Base-by-base conservation (phyloP, 1,140 invertebrate species). In the Leptestheria dahalacensis region DNA sequence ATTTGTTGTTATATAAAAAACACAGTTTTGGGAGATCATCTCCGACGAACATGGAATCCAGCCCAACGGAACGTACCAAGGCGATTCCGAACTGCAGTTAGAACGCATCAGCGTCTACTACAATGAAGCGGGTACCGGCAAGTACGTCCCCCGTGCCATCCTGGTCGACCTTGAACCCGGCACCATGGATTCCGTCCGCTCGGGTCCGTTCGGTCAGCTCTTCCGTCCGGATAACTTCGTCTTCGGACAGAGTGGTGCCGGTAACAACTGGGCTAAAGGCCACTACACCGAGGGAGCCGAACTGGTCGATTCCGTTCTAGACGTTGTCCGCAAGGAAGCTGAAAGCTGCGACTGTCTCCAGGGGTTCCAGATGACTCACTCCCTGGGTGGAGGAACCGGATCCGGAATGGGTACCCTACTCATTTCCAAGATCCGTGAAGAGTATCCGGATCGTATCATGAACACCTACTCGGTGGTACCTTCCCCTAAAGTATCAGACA, bases 231-330 rank as follows among this genome's bases (percentile, higher is more conserved):
- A 91, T 69, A 91, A 90, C 68, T 91, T 89, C 66, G 85, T 90
- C 0, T 90, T 84, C 66, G 86, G 86, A 6, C 84, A 87, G 63
- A 79, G 79, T 28, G 86, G 89, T 57, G 88, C 86, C 10, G 84
- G 83, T 24, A 91, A 91, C 72, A 91, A 92, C 74, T 91, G 88
- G 83, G 88, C 88, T 33, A 91, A 91, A 71, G 89, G 88, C 52
- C 87, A 91, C 69, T 95, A 95, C 78, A 95, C 91, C 51, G 91
- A 82, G 68, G 75, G 81, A 21, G 81, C 82, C 25, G 83, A 85
- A 68, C 67, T 84, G 20, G 81, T 85, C 9, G 80, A 80, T 60
- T 72, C 75, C n/a, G 78, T 80, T 12, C 62, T 80, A 46, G 79
- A 81, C 67, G 77, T 81, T 18, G 74, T 82, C 12, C 67, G 79